These are phyloP conservation scores for Haemorhous mexicanus DNA, from an alignment of 2,113 vertebrate genomes.

Conservation along the genomic window DNA sequence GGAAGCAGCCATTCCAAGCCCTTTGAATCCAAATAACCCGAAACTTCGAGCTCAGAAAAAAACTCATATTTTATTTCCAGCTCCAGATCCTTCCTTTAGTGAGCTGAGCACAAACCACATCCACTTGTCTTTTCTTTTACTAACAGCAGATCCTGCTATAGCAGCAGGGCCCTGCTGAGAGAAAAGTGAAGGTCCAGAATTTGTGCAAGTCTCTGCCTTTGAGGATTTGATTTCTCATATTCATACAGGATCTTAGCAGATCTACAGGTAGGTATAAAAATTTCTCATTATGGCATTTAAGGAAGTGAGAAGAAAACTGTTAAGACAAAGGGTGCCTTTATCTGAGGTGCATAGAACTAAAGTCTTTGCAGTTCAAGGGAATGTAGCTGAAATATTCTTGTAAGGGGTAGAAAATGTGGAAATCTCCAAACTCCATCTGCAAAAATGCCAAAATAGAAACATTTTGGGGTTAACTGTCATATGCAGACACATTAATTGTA, in stretches of 20 bases:
- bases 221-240: neutral
- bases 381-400: neutral
- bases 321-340: neutral
- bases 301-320: neutral
- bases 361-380: neutral
- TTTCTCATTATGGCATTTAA: neutral
- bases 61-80: neutral
- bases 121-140: neutral
- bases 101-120: neutral
- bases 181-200: neutral
- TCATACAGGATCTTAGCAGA: neutral
- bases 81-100: neutral
- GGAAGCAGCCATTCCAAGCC: neutral
- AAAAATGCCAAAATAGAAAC: neutral
- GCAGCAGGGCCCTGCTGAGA: neutral
- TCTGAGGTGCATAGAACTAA: neutral
- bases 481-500: neutral
- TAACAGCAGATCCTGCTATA: neutral
- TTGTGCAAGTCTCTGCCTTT: neutral
- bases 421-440: neutral
- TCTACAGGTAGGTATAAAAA: neutral
- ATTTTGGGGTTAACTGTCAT: neutral
- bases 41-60: neutral
- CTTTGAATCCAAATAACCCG: neutral
- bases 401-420: rapidly evolving